Evolutionary conservation across 1,140 invertebrate genomes (phyloP).

Genomic region (Archivesica marissinica): DNA sequence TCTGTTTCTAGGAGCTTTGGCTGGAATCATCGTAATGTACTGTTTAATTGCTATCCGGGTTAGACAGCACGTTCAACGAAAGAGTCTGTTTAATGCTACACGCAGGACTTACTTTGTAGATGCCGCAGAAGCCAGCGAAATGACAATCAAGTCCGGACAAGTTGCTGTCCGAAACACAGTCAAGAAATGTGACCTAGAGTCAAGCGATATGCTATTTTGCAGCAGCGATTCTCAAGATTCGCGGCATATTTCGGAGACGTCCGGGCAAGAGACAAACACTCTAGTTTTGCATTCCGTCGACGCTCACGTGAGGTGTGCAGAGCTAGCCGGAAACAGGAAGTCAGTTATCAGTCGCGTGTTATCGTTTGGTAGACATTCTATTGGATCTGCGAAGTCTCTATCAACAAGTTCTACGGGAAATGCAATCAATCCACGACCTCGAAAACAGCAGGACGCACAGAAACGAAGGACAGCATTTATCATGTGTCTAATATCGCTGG

Average conservation of each 20-base stretch:
- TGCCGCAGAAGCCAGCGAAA: background rate
- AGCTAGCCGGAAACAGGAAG: background rate
- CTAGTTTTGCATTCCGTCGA: conserved; percentile 14
- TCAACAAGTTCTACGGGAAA: background rate
- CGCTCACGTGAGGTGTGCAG: background rate
- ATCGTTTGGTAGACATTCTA: background rate
- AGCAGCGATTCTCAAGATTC: background rate
- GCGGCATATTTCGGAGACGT: background rate
- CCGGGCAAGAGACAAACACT: background rate
- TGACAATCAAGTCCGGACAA: conserved; percentile 1
- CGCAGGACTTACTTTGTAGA: background rate
- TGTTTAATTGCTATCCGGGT: conserved; percentile 10
- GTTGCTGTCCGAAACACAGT: background rate
- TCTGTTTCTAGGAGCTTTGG: conserved; percentile 16
- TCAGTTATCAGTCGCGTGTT: conserved; percentile 16
- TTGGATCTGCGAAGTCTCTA: background rate
- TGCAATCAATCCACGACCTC: background rate
- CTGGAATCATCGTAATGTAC: conserved; percentile 26
- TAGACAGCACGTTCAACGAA: conserved; percentile 1
- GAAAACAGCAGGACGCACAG: background rate
- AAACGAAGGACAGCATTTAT: conserved; percentile 37
- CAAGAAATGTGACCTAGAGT: background rate
- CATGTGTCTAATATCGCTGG: conserved; percentile 55
- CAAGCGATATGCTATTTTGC: background rate
- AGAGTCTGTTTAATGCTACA: background rate